Conservation (phyloP, 1,140 invertebrate species). For the Cecropterus lyciades region DNA sequence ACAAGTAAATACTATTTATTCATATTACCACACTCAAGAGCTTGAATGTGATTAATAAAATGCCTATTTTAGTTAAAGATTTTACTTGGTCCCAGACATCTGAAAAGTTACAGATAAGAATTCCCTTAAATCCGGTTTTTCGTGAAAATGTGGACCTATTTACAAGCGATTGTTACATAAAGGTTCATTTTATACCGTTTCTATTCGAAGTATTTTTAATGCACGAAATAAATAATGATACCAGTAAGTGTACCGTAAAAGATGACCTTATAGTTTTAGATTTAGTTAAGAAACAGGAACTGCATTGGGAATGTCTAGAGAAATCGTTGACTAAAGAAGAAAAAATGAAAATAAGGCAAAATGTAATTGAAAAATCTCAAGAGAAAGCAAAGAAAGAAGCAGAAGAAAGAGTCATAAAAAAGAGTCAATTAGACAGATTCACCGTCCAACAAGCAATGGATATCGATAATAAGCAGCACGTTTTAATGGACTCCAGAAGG, state of each 20-base stretch:
- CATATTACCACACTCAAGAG: too few relatives aligned
- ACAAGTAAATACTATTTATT: background rate
- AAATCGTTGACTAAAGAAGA: constrained; percentile 81
- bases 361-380: constrained; percentile 84
- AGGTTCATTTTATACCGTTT: constrained; percentile 87
- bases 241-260: constrained; percentile 85
- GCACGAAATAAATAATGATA: constrained; percentile 82
- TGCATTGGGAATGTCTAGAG: constrained; percentile 86
- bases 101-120: constrained; percentile 83
- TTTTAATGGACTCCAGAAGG: constrained; percentile 85
- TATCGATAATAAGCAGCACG: constrained; percentile 82
- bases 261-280: constrained; percentile 85
- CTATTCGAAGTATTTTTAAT: constrained; percentile 88
- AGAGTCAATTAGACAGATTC: constrained; percentile 80
- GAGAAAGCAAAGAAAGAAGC: constrained; percentile 80
- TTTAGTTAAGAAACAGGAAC: constrained; percentile 84
- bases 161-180: constrained; percentile 86
- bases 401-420: constrained; percentile 80
- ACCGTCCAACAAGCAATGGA: constrained; percentile 87
- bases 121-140: constrained; percentile 83
- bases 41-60: constrained; percentile 49
- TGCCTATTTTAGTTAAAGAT: constrained; percentile 90
- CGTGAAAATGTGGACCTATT: constrained; percentile 86
- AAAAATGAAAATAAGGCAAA: constrained; percentile 82
- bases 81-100: constrained; percentile 88